phyloP scores from a whole-genome alignment of 1,140 invertebrate species.

The Neodiprion lecontei region DNA sequence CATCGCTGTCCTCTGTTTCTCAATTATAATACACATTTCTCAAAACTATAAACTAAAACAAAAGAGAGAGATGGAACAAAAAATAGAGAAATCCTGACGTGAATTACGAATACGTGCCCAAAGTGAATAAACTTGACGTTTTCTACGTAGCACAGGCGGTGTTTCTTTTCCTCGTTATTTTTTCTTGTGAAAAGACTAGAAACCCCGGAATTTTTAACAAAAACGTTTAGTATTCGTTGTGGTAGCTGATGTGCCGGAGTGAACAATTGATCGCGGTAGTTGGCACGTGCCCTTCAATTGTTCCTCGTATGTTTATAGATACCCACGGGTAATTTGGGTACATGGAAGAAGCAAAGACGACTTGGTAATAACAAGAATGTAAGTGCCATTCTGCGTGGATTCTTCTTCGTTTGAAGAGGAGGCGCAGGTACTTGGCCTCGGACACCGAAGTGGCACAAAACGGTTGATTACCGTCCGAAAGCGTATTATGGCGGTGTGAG shows the following conservation, averaged over 20 bases:
- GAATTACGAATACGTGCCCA: background rate
- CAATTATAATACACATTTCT: background rate
- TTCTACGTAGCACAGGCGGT: background rate
- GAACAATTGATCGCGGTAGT: background rate
- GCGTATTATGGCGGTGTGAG: too few relatives aligned
- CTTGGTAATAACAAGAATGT: too few relatives aligned
- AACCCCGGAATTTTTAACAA: background rate
- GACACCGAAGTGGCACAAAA: too few relatives aligned
- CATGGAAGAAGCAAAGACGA: too few relatives aligned
- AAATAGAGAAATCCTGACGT: background rate
- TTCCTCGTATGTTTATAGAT: background rate
- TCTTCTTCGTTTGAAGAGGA: too few relatives aligned
- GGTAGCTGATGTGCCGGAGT: background rate
- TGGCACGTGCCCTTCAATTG: slow-evolving; percentile 4
- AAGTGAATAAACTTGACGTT: background rate
- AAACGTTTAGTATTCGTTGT: background rate
- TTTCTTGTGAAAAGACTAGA: background rate
- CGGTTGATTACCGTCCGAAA: too few relatives aligned
- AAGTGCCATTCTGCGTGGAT: too few relatives aligned
- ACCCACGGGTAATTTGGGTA: too few relatives aligned
- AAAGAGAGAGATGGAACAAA: background rate
- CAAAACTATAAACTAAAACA: background rate
- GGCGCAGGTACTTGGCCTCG: too few relatives aligned
- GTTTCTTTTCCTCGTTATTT: background rate
- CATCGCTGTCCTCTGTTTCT: background rate